These are phyloP conservation scores for Sepiola atlantica DNA, from an alignment of 2,888 invertebrate species.

Conservation along the genomic window DNA sequence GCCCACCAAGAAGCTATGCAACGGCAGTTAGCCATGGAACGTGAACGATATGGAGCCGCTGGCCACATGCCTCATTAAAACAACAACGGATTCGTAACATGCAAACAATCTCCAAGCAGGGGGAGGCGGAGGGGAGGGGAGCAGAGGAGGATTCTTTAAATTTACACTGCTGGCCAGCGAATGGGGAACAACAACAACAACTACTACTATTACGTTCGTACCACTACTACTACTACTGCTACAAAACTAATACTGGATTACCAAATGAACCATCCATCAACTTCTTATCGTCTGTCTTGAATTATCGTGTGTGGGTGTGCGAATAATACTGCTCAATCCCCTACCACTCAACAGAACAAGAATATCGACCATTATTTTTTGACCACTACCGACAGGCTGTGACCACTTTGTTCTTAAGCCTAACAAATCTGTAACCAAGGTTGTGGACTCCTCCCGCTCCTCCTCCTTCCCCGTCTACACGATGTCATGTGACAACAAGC, in stretches of 20 bases:
- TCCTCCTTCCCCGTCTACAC: background rate
- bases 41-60: slow-evolving; percentile 78
- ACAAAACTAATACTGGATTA: slow-evolving; percentile 15
- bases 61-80: slow-evolving; percentile 62
- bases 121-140: background rate
- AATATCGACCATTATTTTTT: background rate
- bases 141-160: background rate
- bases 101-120: background rate
- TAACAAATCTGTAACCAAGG: background rate
- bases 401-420: slow-evolving; percentile 6
- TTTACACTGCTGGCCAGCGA: slow-evolving; percentile 39
- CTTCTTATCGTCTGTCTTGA: background rate
- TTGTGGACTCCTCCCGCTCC: background rate
- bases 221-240: background rate
- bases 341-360: background rate
- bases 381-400: slow-evolving; percentile 5
- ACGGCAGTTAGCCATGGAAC: slow-evolving; percentile 87
- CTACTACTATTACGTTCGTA: background rate
- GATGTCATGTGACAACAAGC: background rate
- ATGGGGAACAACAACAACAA: slow-evolving; percentile 37
- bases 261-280: background rate
- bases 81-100: background rate
- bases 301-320: background rate
- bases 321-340: background rate
- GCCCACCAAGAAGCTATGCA: slow-evolving; percentile 88